Base-by-base conservation (phyloP, 2,888 invertebrate genomes). In the Ophioninae sp. region DNA sequence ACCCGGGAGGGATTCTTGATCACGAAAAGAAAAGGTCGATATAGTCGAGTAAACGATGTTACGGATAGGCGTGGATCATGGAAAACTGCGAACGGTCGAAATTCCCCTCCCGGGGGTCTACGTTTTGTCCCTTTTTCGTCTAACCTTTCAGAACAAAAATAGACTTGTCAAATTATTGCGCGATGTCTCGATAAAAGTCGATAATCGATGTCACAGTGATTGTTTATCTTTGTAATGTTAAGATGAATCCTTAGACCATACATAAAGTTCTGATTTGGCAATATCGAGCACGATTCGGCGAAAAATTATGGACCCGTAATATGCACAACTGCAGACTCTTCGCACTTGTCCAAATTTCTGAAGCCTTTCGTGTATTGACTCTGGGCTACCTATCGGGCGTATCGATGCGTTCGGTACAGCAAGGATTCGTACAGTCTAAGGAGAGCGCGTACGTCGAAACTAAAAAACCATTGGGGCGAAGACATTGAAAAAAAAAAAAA, bases 161-260 rank as follows among this genome's bases (percentile, higher is more conserved):
- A n/a, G 2, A 50, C 20, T 41, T 20, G 59, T 72, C 61, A 69
- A 70, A 30, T 2, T 69, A 37, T 41, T 21, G 62, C 21, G 7
- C 7, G 23, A 7, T 59, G 41, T 69, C 50, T 61, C 69, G 62
- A 70, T 68, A 17, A 64, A 21, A n/a, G 17, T 68, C 68, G 68
- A 68, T 50, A 50, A 68, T 68, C 68, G 68, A 68, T 68, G 44
- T 23, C 17, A 21, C 67, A 13, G 44, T n/a, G 13, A 13, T 65
- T 65, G n/a, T 7, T 1, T 65, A 37, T 37, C 7, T 50, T 50
- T 50, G 13, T 0, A 50, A 50, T 50, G 17, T 50, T 17, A 50
- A 13, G 50, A 50, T 13, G 1, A 17, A 17, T 2, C 17, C 17
- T 17, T 50, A 50, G 13, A 17, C 3, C 17, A 17, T 13, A 50